Percentiles rank a stretch among this genome's conserved stretches.
These are phyloP conservation scores for Ormyrus labotus DNA, from an alignment of 2,888 invertebrate species.

Conservation along the genomic window DNA sequence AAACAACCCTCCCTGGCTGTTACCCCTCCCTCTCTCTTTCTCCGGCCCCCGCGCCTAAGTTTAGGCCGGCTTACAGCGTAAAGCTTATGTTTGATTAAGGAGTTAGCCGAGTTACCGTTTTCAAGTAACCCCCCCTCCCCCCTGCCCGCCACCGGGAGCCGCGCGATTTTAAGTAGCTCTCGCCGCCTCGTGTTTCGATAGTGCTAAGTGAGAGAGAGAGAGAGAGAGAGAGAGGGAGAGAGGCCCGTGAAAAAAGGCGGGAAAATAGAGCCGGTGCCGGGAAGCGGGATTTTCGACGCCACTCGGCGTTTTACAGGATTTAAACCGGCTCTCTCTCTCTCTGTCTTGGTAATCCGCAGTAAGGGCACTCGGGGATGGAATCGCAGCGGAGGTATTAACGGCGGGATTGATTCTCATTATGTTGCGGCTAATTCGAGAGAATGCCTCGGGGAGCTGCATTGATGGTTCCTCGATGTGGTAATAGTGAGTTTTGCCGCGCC, in stretches of 20 bases:
- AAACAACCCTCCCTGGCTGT: constrained; percentile 13
- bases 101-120: constrained; percentile 64
- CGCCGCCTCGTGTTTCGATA: too few species aligned
- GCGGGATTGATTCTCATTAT: constrained; percentile 32
- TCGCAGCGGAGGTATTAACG: not conserved
- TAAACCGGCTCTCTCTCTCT: too few species aligned
- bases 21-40: not conserved
- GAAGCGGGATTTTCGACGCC: not conserved
- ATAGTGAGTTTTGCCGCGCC: too few species aligned
- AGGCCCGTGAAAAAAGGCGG: too few species aligned
- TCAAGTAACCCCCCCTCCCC: constrained; percentile 43
- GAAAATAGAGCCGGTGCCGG: too few species aligned
- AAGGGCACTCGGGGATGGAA: not conserved
- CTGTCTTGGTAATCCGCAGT: not conserved
- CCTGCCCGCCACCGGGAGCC: not conserved
- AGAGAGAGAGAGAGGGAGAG: too few species aligned
- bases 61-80: constrained; percentile 66
- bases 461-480: too few species aligned
- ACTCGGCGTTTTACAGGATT: not conserved
- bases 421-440: constrained; percentile 9
- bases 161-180: constrained; percentile 11
- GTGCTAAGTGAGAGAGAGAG: too few species aligned
- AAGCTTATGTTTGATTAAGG: constrained; percentile 69
- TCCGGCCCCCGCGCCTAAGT: constrained; percentile 53
- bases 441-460: not conserved